Conservation (phyloP, 2,888 invertebrate genomes). For the Elysia crispata region DNA sequence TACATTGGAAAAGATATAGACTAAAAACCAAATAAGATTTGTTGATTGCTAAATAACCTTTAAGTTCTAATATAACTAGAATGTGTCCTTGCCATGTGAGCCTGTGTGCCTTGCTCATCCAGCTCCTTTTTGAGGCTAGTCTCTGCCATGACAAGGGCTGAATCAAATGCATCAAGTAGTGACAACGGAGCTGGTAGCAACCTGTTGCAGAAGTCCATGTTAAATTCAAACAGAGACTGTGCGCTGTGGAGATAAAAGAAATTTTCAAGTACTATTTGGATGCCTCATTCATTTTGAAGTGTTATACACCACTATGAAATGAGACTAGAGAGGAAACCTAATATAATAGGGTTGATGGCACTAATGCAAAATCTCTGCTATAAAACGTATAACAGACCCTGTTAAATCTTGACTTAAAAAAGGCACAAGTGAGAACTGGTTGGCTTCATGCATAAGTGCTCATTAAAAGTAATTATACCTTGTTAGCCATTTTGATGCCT, state of each 20-base stretch:
- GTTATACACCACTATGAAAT: not conserved
- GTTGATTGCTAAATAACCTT: not conserved
- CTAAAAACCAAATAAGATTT: not conserved
- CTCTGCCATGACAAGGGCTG: conserved; percentile 67
- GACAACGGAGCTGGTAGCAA: conserved; percentile 83
- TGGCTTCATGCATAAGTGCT: too few species aligned
- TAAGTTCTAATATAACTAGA: not conserved
- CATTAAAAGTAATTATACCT: too few species aligned
- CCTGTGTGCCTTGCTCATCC: conserved; percentile 26
- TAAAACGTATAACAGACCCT: too few species aligned
- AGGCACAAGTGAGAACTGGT: too few species aligned
- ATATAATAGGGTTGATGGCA: too few species aligned
- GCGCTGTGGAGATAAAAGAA: conserved; percentile 60
- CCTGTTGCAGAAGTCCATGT: conserved; percentile 83
- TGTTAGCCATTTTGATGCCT: too few species aligned
- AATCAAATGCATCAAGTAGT: conserved; percentile 83
- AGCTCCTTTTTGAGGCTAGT: conserved; percentile 78
- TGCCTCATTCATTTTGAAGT: not conserved
- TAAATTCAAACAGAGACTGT: conserved; percentile 80
- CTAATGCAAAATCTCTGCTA: too few species aligned
- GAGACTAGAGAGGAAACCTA: not conserved
- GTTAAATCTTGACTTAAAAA: too few species aligned
- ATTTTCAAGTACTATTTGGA: not conserved
- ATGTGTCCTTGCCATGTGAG: not conserved
- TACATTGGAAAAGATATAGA: not conserved